A percentile compares a stretch with the other conserved stretches of the same genome.
phyloP scores from a whole-genome alignment of 2,888 invertebrate species.

The Nomada goodeniana region DNA sequence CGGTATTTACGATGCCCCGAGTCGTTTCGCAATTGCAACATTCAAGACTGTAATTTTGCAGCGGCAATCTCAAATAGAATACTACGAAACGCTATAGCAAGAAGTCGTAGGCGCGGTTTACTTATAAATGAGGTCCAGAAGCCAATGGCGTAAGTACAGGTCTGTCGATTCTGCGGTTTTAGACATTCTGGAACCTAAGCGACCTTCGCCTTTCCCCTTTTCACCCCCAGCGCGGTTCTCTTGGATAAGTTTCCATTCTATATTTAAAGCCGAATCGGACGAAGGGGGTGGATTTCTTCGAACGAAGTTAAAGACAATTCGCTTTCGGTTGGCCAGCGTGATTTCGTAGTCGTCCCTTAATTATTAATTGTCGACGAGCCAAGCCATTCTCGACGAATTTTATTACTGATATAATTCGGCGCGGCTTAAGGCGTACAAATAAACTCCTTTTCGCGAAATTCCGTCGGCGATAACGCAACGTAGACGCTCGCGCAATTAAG shows the following conservation, averaged over 20 bases:
- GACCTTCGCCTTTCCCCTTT: constrained; percentile 10
- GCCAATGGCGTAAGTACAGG: constrained; percentile 24
- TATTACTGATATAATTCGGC: no score
- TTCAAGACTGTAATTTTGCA: no score
- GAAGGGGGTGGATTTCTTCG: constrained; percentile 22
- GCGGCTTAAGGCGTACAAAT: no score
- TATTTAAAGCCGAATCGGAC: background rate
- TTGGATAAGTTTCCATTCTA: constrained; percentile 12
- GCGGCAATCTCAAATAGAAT: no score
- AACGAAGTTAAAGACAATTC: no score
- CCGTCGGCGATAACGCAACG: background rate
- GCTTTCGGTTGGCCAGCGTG: no score
- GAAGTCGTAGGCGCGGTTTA: constrained; percentile 14
- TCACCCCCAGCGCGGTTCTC: background rate
- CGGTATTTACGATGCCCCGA: no score
- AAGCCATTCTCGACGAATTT: no score
- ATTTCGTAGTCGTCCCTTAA: no score
- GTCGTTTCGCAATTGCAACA: no score
- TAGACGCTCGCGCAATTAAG: background rate
- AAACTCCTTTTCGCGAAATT: no score
- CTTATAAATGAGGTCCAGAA: constrained; percentile 28
- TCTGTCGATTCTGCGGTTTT: constrained; percentile 35
- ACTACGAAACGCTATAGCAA: background rate
- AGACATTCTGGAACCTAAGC: constrained; percentile 17
- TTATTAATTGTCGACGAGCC: no score